Evolutionary conservation across 2,888 invertebrate species (phyloP), one percentile per base, ranked within the genome.

Genomic region (Plutella xylostella): DNA sequence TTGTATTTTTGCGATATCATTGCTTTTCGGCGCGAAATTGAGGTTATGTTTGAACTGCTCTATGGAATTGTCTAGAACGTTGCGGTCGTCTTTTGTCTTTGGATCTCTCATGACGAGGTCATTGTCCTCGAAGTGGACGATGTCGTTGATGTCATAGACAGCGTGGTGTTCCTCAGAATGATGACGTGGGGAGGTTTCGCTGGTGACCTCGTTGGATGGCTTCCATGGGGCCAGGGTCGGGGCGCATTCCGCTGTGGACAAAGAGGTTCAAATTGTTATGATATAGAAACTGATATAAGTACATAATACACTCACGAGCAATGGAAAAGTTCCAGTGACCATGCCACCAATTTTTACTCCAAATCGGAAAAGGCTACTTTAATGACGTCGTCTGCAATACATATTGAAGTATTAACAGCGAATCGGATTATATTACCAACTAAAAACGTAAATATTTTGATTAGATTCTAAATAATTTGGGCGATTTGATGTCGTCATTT

Each of bases 61-160:
- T 0, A 78, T 56, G 0, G 72, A 68, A 50, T 82, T 82, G 30
- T 77, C 79, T 7, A 82, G 50, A 55, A 70, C 69, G 48, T 82
- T 83, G 12, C 80, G 75, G 28, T 67, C 60, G 20, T 53, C 53
- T 53, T 67, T 75, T 2, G 55, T 51, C 48, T 57, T 63, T 0
- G 72, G 54, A 45, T 83, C 83, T 52, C 83, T 60, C 83, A 83
- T 83, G 1, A 83, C 79, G 0, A 83, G 54, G 50, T 82, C 80
- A 51, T 80, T 83, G 59, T 83, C 83, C 60, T 82, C 83, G 22
- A 82, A 83, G 48, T 82, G 72, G 0, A 83, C 77, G 1, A 82
- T 79, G 42, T 82, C 82, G 49, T 82, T 82, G 1, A 82, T 77
- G 52, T 78, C 72, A 50, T 79, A 80, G 28, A 80, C 62, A 2